These are phyloP conservation scores for Macaca mulatta DNA, from an alignment of 2,113 vertebrate species.

Conservation along the genomic window DNA sequence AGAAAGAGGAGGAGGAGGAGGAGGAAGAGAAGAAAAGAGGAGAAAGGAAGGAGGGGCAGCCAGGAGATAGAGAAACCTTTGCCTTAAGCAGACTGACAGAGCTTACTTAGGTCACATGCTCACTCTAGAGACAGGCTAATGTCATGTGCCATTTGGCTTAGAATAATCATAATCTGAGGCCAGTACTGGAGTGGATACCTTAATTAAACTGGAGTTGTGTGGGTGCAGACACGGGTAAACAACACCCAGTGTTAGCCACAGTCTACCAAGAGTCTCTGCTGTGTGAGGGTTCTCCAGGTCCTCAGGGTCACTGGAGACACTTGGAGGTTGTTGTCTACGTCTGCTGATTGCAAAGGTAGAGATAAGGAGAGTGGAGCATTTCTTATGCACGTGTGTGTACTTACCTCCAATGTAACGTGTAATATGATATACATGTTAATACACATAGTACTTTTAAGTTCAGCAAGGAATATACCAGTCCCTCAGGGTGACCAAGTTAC, in stretches of 20 bases:
- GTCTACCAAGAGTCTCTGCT: not conserved
- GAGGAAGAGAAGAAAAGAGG: not conserved
- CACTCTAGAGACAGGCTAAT: not conserved
- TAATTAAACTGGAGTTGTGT: not conserved
- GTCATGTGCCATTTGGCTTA: not conserved
- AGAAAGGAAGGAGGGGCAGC: not conserved
- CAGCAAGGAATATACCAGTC: not conserved
- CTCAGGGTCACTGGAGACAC: not conserved
- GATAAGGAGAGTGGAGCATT: not conserved
- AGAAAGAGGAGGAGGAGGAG: too few relatives aligned
- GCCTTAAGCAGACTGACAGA: not conserved
- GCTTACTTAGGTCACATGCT: not conserved
- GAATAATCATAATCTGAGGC: not conserved
- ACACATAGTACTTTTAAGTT: not conserved
- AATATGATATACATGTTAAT: not conserved
- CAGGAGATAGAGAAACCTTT: not conserved
- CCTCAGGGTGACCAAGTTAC: not conserved
- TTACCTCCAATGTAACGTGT: not conserved
- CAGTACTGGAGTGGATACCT: not conserved
- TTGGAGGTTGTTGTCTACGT: not conserved
- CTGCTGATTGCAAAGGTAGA: too few relatives aligned
- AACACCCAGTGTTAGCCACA: not conserved
- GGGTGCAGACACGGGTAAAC: not conserved
- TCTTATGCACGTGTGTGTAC: not conserved
- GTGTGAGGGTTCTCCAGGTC: not conserved